These are phyloP conservation scores for Drosophila flavopinicola DNA, from an alignment of 2,888 invertebrate species.

Conservation along the genomic window DNA sequence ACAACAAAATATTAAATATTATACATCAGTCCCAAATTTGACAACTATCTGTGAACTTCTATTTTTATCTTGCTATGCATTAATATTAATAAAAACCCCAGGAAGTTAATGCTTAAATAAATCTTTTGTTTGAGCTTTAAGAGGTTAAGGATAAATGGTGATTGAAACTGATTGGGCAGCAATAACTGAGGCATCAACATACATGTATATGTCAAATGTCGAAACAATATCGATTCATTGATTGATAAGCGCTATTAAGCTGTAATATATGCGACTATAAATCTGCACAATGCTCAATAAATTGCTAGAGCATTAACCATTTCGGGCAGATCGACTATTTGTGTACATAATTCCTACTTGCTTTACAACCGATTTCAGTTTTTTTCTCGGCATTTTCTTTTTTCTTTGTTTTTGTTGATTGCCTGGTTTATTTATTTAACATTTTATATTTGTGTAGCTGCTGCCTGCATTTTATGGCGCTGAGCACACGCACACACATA, in stretches of 20 bases:
- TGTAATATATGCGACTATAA: conserved; percentile 44
- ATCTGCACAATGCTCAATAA: conserved; percentile 31
- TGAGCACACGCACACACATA: conserved; percentile 30
- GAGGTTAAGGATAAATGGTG: conserved; percentile 1
- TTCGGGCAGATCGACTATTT: conserved; percentile 15
- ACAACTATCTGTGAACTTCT: too few relatives aligned
- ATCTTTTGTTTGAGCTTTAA: background rate
- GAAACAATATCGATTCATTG: conserved; percentile 35
- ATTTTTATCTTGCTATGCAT: background rate
- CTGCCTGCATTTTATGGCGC: conserved; percentile 71
- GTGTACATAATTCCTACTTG: conserved; percentile 15
- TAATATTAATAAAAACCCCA: background rate
- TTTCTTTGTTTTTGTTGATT: conserved; percentile 31
- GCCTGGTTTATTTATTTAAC: conserved; percentile 72
- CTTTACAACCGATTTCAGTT: background rate
- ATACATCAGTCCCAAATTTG: too few relatives aligned
- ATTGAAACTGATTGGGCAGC: conserved; percentile 4
- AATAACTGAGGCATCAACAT: conserved; percentile 20
- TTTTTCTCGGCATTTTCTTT: background rate
- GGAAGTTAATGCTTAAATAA: conserved; percentile 1
- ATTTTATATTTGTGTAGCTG: conserved; percentile 71
- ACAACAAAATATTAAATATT: background rate
- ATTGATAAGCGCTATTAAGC: conserved; percentile 24
- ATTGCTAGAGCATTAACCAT: conserved; percentile 19
- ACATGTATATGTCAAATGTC: conserved; percentile 33